Percentiles rank a stretch among this genome's conserved stretches.
These are phyloP conservation scores for Chloroceryle amazona DNA, from an alignment of 2,797 vertebrate genomes.

Conservation along the genomic window DNA sequence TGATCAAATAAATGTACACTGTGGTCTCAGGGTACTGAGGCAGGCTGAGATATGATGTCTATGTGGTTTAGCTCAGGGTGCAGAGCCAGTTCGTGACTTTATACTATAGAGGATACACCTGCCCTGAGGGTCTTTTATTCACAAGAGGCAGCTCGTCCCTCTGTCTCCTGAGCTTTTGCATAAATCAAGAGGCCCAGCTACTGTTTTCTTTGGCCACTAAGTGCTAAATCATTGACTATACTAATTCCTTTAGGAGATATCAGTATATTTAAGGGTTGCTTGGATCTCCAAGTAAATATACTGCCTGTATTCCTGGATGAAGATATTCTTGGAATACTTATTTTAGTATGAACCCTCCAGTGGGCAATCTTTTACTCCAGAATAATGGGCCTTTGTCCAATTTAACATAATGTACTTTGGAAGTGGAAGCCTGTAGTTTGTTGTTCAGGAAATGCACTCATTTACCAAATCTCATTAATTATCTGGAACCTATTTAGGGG, in stretches of 20 bases:
- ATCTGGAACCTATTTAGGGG: slow-evolving; percentile 39
- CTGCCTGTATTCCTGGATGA: slow-evolving; percentile 17
- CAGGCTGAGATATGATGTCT: background rate
- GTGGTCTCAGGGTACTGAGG: background rate
- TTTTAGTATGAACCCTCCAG: background rate
- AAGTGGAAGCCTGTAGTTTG: slow-evolving; percentile 33
- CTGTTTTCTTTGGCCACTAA: background rate
- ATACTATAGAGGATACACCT: background rate
- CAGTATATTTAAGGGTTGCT: background rate
- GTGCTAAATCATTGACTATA: background rate
- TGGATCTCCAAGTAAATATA: background rate
- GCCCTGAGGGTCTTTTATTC: background rate
- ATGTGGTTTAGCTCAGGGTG: background rate
- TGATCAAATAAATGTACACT: background rate
- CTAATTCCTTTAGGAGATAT: background rate
- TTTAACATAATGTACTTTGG: slow-evolving; percentile 44
- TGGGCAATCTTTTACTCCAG: slow-evolving; percentile 33
- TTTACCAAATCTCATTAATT: slow-evolving; percentile 53
- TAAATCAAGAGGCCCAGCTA: background rate
- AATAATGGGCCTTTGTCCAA: slow-evolving; percentile 28
- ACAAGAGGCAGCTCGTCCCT: background rate
- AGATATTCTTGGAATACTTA: slow-evolving; percentile 53
- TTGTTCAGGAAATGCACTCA: background rate
- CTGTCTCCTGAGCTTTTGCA: background rate
- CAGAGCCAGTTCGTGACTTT: background rate